Conservation (phyloP, 2,113 vertebrate species). For the Pachypanchax playfairii region DNA sequence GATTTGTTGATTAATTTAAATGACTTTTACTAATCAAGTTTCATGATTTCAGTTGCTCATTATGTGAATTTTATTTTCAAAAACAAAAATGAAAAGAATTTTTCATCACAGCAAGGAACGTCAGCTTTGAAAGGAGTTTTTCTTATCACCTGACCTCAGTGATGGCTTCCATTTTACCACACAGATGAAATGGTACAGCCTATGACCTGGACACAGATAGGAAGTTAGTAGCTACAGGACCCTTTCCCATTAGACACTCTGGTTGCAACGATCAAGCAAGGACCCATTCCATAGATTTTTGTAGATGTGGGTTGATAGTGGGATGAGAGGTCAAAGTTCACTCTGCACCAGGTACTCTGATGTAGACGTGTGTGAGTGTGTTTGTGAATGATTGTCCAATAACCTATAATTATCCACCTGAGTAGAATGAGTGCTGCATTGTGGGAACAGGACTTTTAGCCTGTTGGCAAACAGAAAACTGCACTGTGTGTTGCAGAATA, state of each 20-base stretch:
- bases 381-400: conserved; percentile 26
- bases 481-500: conserved; percentile 84
- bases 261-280: conserved; percentile 24
- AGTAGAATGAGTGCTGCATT: conserved; percentile 91
- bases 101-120: neutral
- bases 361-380: conserved; percentile 3
- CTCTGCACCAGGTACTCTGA: conserved; percentile 5
- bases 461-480: conserved; percentile 77
- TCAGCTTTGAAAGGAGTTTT: conserved; percentile 5
- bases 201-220: conserved; percentile 9
- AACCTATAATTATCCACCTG: conserved; percentile 90
- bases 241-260: conserved; percentile 52
- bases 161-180: conserved; percentile 1
- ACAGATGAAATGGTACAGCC: conserved; percentile 30
- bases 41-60: conserved; percentile 21
- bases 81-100: conserved; percentile 1
- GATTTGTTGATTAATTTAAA: too few species aligned
- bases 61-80: neutral
- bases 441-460: conserved; percentile 88
- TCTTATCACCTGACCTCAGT: conserved; percentile 1
- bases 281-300: too few species aligned
- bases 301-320: conserved; percentile 40
- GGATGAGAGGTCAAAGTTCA: conserved; percentile 53
- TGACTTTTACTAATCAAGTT: too few species aligned
- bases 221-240: conserved; percentile 20